A percentile compares a stretch with the other conserved stretches of the same genome.
Evolutionary conservation across 1,140 invertebrate genomes (phyloP).

Genomic region (Drosophila azteca): DNA sequence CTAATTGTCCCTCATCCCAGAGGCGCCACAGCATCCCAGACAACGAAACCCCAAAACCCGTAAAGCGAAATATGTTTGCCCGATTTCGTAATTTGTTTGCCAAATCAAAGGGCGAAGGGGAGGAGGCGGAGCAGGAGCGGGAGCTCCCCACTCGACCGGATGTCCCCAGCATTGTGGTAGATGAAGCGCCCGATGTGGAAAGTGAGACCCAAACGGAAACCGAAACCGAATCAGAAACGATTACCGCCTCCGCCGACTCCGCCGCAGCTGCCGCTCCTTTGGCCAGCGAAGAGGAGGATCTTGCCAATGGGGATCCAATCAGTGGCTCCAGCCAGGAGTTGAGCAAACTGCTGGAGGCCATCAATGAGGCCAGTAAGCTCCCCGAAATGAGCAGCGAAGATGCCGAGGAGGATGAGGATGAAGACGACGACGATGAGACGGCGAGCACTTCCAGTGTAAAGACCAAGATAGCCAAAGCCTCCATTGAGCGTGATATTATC

Average conservation of each 20-base stretch:
- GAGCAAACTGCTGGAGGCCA: slow-evolving; percentile 53
- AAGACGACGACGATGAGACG: slow-evolving; percentile 66
- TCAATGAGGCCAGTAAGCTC: slow-evolving; percentile 53
- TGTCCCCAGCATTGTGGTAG: slow-evolving; percentile 62
- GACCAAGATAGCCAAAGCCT: slow-evolving; percentile 72
- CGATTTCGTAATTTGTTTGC: slow-evolving; percentile 81
- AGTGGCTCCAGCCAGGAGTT: slow-evolving; percentile 58
- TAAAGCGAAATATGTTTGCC: slow-evolving; percentile 64
- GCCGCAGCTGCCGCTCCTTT: slow-evolving; percentile 35
- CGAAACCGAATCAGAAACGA: slow-evolving; percentile 1
- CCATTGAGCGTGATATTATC: slow-evolving; percentile 67
- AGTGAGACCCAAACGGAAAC: slow-evolving; percentile 9
- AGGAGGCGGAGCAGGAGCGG: neutral
- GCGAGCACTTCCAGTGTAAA: slow-evolving; percentile 65
- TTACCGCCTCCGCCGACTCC: neutral
- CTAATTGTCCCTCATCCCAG: slow-evolving; percentile 25
- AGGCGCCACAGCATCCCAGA: slow-evolving; percentile 18
- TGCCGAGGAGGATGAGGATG: slow-evolving; percentile 32
- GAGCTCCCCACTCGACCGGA: slow-evolving; percentile 2
- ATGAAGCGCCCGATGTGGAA: slow-evolving; percentile 35
- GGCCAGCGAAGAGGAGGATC: slow-evolving; percentile 64
- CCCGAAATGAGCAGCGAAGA: slow-evolving; percentile 53
- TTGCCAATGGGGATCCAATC: slow-evolving; percentile 26
- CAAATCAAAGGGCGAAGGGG: slow-evolving; percentile 64
- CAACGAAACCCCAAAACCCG: neutral